Conservation (phyloP, 2,113 vertebrate genomes). For the Parus major region DNA sequence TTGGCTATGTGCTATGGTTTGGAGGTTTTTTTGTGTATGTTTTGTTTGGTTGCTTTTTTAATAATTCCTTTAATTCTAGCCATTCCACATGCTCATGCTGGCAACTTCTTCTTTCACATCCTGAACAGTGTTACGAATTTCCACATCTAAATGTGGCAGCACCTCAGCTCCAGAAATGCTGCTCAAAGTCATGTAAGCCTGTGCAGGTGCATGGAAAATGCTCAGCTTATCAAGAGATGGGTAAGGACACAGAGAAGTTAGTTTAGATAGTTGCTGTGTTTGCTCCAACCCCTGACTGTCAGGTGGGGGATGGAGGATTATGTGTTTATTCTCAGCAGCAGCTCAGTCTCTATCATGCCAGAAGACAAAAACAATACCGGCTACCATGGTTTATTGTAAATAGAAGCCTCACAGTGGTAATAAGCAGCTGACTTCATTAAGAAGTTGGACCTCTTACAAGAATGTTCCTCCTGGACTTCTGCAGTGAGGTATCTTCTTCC, state of each 20-base stretch:
- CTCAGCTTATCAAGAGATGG: rapidly evolving
- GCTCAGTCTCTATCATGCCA: neutral
- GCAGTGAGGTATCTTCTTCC: neutral
- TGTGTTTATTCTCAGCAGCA: neutral
- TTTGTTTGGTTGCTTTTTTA: neutral
- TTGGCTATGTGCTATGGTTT: neutral
- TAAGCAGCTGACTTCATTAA: neutral
- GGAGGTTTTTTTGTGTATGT: neutral
- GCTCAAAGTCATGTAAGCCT: rapidly evolving
- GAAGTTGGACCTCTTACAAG: neutral
- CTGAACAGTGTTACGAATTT: neutral
- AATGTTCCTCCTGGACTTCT: neutral
- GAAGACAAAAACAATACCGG: neutral
- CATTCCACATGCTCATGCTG: neutral
- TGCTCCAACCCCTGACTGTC: neutral
- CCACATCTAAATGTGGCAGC: neutral
- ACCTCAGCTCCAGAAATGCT: neutral
- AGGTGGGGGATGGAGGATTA: neutral
- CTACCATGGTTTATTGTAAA: neutral
- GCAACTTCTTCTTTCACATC: neutral
- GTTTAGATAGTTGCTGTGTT: neutral
- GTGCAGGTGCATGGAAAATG: neutral
- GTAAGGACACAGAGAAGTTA: neutral
- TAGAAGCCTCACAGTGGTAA: neutral
- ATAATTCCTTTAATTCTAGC: neutral